These are phyloP conservation scores for Nyctibius grandis DNA, from an alignment of 2,797 vertebrate species.

Conservation along the genomic window DNA sequence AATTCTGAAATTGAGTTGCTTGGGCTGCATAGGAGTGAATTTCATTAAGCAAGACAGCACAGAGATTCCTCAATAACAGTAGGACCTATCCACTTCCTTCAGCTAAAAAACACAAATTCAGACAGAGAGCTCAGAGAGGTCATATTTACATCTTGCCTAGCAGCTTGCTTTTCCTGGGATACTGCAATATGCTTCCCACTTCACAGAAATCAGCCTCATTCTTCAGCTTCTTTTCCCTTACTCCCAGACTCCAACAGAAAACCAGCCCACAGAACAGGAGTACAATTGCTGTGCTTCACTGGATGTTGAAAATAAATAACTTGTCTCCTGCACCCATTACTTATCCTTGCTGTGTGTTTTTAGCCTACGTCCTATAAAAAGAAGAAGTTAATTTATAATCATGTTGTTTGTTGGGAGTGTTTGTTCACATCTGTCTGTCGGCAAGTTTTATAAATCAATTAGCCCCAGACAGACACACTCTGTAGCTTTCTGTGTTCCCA, in stretches of 20 bases:
- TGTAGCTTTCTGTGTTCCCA: constrained; percentile 57
- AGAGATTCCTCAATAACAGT: neutral
- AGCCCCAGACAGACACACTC: constrained; percentile 57
- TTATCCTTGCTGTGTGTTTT: constrained; percentile 46
- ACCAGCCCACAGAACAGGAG: neutral
- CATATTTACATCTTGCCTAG: neutral
- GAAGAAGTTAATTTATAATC: constrained; percentile 61
- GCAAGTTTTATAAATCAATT: constrained; percentile 71
- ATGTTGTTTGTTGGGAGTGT: constrained; percentile 27
- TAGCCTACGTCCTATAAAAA: constrained; percentile 36
- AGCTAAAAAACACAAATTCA: neutral
- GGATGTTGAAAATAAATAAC: constrained; percentile 50
- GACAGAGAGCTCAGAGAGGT: neutral
- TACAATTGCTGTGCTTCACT: neutral
- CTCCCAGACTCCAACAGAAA: neutral
- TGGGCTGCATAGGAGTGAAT: neutral
- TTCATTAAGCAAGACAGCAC: neutral
- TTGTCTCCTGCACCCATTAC: constrained; percentile 33
- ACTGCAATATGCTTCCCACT: neutral
- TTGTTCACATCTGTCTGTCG: constrained; percentile 63
- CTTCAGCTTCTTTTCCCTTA: neutral
- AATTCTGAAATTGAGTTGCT: neutral
- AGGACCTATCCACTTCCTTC: neutral
- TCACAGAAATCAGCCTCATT: neutral
- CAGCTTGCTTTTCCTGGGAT: neutral